phyloP scores from a whole-genome alignment of 2,797 vertebrate genomes.

The Alosa sapidissima region DNA sequence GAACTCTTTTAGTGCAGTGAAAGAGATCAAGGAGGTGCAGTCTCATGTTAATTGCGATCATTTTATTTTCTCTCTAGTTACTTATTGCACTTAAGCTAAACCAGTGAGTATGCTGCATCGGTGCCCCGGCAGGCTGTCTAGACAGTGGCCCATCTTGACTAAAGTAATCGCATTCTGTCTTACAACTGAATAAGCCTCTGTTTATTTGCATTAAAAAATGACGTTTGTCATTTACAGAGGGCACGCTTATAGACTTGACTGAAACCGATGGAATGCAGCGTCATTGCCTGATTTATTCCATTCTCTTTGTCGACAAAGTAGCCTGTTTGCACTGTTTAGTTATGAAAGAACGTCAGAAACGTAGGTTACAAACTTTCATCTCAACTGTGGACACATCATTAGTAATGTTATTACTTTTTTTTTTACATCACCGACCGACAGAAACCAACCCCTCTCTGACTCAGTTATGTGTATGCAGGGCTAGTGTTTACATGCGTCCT shows the following conservation, averaged over 20 bases:
- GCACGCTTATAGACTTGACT: neutral
- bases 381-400: neutral
- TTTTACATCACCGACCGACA: neutral
- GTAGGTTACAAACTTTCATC: neutral
- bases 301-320: neutral
- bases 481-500: slow-evolving; percentile 37
- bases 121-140: neutral
- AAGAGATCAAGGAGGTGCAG: neutral
- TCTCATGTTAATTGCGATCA: neutral
- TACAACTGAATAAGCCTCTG: neutral
- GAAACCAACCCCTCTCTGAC: neutral
- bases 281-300: neutral
- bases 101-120: neutral
- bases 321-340: neutral
- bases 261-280: neutral
- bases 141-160: neutral
- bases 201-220: neutral
- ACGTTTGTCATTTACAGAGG: neutral
- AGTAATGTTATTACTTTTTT: neutral
- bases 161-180: slow-evolving; percentile 1
- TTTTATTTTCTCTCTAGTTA: neutral
- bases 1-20: neutral
- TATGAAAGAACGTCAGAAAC: neutral
- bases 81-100: neutral
- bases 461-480: neutral